Base-by-base conservation (phyloP, 1,140 invertebrate genomes). In the Spodoptera frugiperda region DNA sequence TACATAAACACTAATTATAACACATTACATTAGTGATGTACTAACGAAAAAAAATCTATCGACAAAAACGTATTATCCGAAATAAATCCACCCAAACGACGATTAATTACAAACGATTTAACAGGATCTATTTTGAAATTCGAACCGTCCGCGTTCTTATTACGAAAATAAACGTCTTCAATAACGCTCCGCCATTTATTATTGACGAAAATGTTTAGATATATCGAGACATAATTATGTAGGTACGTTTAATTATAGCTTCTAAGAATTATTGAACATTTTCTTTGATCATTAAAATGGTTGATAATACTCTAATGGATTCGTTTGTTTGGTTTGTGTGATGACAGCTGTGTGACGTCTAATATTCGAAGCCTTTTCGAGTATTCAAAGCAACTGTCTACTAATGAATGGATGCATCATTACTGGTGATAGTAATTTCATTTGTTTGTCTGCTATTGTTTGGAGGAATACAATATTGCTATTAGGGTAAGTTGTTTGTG, bases 271-370 rank as follows among this genome's bases (percentile, higher is more conserved):
- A 10, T 73, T 73, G 46, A 73, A 8, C 61, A 48, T 44, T 48
- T 17, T 49, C 71, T 73, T 73, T 73, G 71, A 73, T 73, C 55
- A 61, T 33, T 73, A 57, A 49, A 73, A 73, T 73, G 19, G 39
- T 9, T 12, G 30, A 73, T 73, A 73, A 73, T 73, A 73, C 51
- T 21, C 19, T 71, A 55, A 55, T 55, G 21, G 51, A 49, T 15
- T 8, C 19, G 68, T 46, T 72, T 72, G 30, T 46, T 44, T 21
- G 44, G 33, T 30, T 25, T 70, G 53, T 39, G 25, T 17, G 51
- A 21, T 72, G 53, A n/a, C 33, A 55, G 51, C 5, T 21, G 5
- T 17, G n/a, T 61, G 25, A 54, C 25, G 30, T 54, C 44, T 39
- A 54, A 70, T 70, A 70, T 70, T 59, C 25, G 25, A 33, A 33